phyloP scores from a whole-genome alignment of 2,113 vertebrate genomes.

The Aphyosemion australe region DNA sequence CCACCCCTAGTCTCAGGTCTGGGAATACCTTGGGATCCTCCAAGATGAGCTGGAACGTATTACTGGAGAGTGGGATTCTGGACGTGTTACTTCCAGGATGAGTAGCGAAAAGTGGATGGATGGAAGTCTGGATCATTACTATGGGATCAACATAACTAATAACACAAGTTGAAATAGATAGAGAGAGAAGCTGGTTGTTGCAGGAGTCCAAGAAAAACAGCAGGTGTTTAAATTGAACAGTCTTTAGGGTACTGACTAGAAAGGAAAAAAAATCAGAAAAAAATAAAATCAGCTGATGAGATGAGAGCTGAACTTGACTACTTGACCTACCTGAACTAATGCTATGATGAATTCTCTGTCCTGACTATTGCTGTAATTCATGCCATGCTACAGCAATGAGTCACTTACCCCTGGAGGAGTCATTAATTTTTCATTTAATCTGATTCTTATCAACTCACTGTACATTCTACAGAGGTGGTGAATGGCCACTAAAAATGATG shows the following conservation, averaged over 20 bases:
- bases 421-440: slow-evolving; percentile 62
- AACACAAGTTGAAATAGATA: neutral
- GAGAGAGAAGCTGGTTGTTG: neutral
- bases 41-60: no score
- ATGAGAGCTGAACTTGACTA: neutral
- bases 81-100: no score
- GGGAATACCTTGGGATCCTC: no score
- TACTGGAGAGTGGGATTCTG: no score
- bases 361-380: slow-evolving; percentile 7
- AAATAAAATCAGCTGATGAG: neutral
- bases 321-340: neutral
- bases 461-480: slow-evolving; percentile 38
- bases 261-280: neutral
- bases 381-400: slow-evolving; percentile 37
- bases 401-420: slow-evolving; percentile 37
- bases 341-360: slow-evolving; percentile 10
- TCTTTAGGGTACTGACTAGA: neutral
- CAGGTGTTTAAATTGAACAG: neutral
- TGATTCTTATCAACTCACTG: slow-evolving; percentile 52
- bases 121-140: no score
- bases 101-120: no score
- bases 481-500: slow-evolving; percentile 38
- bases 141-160: neutral
- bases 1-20: no score
- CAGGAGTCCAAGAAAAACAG: neutral